Evolutionary conservation across 2,888 invertebrate species (phyloP).

Genomic region (Lobophora halterata): DNA sequence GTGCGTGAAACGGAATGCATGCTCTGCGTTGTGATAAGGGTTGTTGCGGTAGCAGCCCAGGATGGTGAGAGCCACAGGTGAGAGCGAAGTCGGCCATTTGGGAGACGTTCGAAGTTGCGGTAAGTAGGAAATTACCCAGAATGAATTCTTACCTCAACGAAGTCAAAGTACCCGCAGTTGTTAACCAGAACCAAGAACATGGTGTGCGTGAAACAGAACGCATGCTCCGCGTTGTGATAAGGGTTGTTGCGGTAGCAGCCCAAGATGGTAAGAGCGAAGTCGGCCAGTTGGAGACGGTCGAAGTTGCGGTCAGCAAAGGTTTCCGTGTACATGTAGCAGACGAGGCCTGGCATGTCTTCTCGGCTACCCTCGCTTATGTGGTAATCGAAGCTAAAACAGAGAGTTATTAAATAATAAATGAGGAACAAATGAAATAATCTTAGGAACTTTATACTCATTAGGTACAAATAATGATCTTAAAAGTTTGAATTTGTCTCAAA

Average conservation of each 20-base stretch:
- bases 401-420: too few species aligned
- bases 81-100: too few species aligned
- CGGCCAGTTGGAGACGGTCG: slow-evolving; percentile 54
- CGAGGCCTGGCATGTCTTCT: slow-evolving; percentile 75
- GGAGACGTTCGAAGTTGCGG: neutral
- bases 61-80: too few species aligned
- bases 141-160: slow-evolving; percentile 60
- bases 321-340: slow-evolving; percentile 75
- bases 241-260: slow-evolving; percentile 75
- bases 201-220: slow-evolving; percentile 82
- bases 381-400: slow-evolving; percentile 72
- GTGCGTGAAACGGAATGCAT: too few species aligned
- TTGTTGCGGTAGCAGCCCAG: too few species aligned
- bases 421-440: too few species aligned
- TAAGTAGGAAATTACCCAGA: neutral
- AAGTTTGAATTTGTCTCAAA: too few species aligned
- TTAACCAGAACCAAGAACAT: slow-evolving; percentile 78
- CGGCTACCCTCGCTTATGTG: slow-evolving; percentile 74
- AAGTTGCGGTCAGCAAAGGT: slow-evolving; percentile 65
- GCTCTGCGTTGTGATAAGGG: too few species aligned
- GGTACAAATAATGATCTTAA: too few species aligned
- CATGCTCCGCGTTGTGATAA: slow-evolving; percentile 84
- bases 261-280: slow-evolving; percentile 74
- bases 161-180: slow-evolving; percentile 70
- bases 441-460: too few species aligned